phyloP scores from a whole-genome alignment of 2,888 invertebrate species.

The Chromoteleia sp. region DNA sequence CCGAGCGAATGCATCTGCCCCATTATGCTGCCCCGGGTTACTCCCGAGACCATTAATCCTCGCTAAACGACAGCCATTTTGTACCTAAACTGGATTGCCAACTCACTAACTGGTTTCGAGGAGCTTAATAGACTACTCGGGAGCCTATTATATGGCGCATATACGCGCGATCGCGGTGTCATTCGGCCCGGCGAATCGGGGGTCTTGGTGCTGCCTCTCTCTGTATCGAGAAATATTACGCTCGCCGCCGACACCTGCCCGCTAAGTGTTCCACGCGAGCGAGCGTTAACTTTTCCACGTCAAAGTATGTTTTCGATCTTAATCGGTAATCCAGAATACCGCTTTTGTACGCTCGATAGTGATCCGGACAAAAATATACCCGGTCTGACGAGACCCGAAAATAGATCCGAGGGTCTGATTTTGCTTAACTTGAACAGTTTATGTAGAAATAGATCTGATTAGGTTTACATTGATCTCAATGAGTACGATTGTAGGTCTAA shows the following conservation, averaged over 20 bases:
- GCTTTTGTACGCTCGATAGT: no score
- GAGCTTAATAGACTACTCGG: slow-evolving; percentile 84
- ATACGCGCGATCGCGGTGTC: slow-evolving; percentile 79
- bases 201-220: slow-evolving; percentile 23
- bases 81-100: slow-evolving; percentile 85
- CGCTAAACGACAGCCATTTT: slow-evolving; percentile 85
- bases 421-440: no score
- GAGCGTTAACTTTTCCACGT: slow-evolving; percentile 54
- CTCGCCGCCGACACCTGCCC: slow-evolving; percentile 63
- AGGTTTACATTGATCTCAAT: no score
- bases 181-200: slow-evolving; percentile 73
- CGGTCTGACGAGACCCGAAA: no score
- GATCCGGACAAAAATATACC: no score
- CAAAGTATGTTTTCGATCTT: neutral
- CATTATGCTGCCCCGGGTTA: slow-evolving; percentile 82
- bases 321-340: no score
- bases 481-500: no score
- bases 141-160: slow-evolving; percentile 81
- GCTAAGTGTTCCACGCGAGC: slow-evolving; percentile 62
- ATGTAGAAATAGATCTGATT: no score
- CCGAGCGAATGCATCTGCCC: slow-evolving; percentile 82
- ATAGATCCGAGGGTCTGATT: no score
- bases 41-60: slow-evolving; percentile 84
- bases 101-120: slow-evolving; percentile 84
- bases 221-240: slow-evolving; percentile 67